Evolutionary conservation across 37 sponge, comb jelly and placozoan species (phyloP), one percentile per base, ranked within the genome.

Genomic region (Haliclona indistincta): DNA sequence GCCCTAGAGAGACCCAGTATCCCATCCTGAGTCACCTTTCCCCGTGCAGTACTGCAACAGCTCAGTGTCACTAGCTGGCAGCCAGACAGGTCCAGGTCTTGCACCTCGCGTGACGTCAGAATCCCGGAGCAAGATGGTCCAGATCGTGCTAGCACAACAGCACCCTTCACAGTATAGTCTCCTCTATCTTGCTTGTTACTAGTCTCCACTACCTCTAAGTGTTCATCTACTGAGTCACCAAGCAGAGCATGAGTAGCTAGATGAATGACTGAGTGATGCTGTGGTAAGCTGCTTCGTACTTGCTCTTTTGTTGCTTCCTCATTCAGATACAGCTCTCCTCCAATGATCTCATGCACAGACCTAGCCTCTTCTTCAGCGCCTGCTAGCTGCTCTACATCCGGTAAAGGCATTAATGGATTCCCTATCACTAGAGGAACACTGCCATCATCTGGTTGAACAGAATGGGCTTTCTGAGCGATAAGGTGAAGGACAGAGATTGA

Each of bases 221-320:
- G 70, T 3, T 83, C 84, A 22, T 30, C 44, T 1, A 83, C 20
- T 3, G 84, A 83, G 41, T 75, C 70, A 11, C 26, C 47, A 4
- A 83, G 47, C 6, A 76, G 75, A 28, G 84, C 84, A 60, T 83
- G 84, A 3, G 84, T 83, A 30, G 84, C 84, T 2, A 83, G 41
- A 45, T 83, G 84, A 35, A 83, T 68, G 28, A 83, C 34, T 33
- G 36, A 26, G 63, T 15, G 43, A n/a, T n/a, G n/a, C 0, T 20
- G 3, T 25, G 76, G 62, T n/a, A 83, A 68, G 28, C 30, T 19
- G 25, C 35, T 6, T 19, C 41, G 56, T 0, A 83, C 63, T 62
- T 22, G 28, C 8, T 54, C 40, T 38, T 83, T 83, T 10, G 76
- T 83, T 8, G 84, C 84, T 26, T 44, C 35, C 2, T 5, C 40